Base-by-base conservation (phyloP, 2,888 invertebrate genomes). In the Ormyrus rosae region DNA sequence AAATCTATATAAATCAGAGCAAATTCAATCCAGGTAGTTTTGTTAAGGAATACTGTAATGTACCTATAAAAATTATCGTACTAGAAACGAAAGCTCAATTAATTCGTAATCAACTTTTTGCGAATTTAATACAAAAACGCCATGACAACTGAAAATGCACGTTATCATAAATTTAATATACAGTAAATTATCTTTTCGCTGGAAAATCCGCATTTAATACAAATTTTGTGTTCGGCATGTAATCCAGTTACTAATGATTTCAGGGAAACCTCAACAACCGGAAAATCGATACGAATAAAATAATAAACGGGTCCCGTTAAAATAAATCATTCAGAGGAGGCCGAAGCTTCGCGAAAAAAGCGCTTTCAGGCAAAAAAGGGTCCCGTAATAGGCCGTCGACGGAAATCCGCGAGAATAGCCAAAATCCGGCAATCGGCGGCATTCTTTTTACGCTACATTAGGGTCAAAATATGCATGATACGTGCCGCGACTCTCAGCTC, bases 221-320 rank as follows among this genome's bases (percentile, higher is more conserved):
- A 65, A 46, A 65, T 72, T 73, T 61, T 63, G 78, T 68, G 63
- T 73, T 55, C 56, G 11, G 9, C 51, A 10, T 63, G 73, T 79
- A 68, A 79, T 79, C 68, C 78, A 73, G 73, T 79, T 73, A 79
- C 78, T 73, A 73, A 79, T 79, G 73, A 68, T 53, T 67, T 67
- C 61, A 55, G 19, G 19, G 8, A 10, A 45, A 63, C 11, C 4
- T 34, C 64, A 53, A 53, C 78, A 51, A 58, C 65, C 45, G 65
- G 56, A 71, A 78, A 65, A 71, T 78, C 71, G 58, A 78, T 70
- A 19, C 45, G 50, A 63, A 55, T 51, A 71, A 45, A 60, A 78
- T 71, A 71, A 78, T 58, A 45, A 58, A 7, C 13, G 3, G 11
- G 19, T 13, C 0, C 65, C 8, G 6, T 64, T 53, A 60, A 34